Conservation (phyloP, 2,888 invertebrate species). For the Thecocarcelia acutangulata region DNA sequence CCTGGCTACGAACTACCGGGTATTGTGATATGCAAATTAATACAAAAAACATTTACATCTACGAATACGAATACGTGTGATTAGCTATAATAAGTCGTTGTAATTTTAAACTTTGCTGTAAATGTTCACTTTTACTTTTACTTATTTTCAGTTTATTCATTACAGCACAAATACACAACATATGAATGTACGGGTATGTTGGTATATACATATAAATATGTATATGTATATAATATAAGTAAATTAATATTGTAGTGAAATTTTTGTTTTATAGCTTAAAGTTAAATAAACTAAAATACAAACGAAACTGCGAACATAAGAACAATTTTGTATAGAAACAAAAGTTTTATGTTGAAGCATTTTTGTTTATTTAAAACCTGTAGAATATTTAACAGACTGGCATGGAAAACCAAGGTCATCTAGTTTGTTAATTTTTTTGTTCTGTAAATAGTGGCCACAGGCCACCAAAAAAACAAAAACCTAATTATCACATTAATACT, state of each 20-base stretch:
- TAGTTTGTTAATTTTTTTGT: conserved; percentile 41
- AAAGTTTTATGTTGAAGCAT: not conserved
- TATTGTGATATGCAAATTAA: not conserved
- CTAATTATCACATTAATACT: not conserved
- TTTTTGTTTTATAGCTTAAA: not conserved
- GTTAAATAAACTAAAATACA: not conserved
- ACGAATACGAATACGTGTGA: not conserved
- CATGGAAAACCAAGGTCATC: conserved; percentile 49
- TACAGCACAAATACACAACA: not conserved
- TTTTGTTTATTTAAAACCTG: conserved; percentile 7
- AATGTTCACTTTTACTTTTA: conserved; percentile 45
- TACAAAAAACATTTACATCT: not conserved
- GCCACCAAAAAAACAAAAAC: not conserved
- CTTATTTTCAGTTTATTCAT: conserved; percentile 4
- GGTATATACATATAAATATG: not conserved
- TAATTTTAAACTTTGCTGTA: conserved; percentile 24
- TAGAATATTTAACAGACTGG: conserved; percentile 17
- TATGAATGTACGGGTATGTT: no score
- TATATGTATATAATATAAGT: not conserved
- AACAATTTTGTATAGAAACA: conserved; percentile 5
- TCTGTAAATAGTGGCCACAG: not conserved
- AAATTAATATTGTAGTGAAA: conserved; percentile 1
- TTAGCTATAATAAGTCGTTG: conserved; percentile 5
- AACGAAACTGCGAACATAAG: conserved; percentile 4
- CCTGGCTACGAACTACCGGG: not conserved